Conservation (phyloP, 2,113 vertebrate genomes). For the Apistogramma diplotaenia region DNA sequence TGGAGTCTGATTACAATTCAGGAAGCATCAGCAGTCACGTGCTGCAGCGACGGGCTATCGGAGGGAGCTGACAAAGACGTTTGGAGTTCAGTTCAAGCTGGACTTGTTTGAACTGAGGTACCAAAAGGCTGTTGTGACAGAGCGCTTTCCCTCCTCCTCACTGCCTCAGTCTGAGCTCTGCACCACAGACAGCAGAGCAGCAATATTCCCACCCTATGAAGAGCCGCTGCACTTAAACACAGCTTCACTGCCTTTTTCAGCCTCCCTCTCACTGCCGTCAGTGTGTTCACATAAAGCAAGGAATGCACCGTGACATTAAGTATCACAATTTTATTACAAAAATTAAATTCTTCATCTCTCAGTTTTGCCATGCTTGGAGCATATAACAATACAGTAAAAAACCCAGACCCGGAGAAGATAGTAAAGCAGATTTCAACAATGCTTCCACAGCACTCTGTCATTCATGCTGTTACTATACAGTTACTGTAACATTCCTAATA, state of each 20-base stretch:
- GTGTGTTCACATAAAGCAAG: conserved; percentile 33
- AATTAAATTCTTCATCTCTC: conserved; percentile 82
- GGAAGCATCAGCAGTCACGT: accelerated
- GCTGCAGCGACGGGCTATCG: not conserved
- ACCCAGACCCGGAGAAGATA: conserved; percentile 79
- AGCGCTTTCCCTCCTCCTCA: not conserved
- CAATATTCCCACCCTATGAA: not conserved
- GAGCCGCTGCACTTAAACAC: not conserved
- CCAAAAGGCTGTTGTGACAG: conserved; percentile 28
- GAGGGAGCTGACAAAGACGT: not conserved
- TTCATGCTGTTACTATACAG: conserved; percentile 81
- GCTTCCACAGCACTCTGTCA: conserved; percentile 77
- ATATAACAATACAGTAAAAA: conserved; percentile 85
- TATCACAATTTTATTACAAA: conserved; percentile 86
- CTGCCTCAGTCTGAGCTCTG: not conserved
- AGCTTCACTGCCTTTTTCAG: too few species aligned
- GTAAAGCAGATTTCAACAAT: conserved; percentile 76
- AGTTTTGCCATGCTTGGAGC: conserved; percentile 83
- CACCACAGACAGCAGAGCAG: not conserved
- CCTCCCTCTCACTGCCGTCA: too few species aligned
- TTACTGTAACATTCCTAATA: conserved; percentile 79
- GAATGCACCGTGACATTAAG: conserved; percentile 59
- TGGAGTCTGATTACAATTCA: not conserved
- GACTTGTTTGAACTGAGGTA: not conserved
- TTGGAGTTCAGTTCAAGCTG: not conserved